A percentile compares a stretch with the other conserved stretches of the same genome.
phyloP scores from a whole-genome alignment of 64 coral and sea anemone genomes.

The Stichodactyla mertensii region DNA sequence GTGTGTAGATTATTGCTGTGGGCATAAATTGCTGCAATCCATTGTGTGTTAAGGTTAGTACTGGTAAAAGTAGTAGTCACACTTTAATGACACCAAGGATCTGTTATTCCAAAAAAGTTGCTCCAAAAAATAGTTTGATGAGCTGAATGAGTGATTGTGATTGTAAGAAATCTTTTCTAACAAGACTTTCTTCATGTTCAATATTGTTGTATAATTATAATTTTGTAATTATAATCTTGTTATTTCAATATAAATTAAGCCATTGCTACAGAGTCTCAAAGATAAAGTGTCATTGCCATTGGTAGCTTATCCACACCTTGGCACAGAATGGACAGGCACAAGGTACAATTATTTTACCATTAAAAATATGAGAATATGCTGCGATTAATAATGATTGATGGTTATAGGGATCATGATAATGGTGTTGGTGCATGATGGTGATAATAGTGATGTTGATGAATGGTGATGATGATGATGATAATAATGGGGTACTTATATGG shows the following conservation, averaged over 20 bases:
- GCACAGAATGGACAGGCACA: conserved; percentile 45
- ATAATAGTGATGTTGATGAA: not conserved
- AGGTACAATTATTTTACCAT: conserved; percentile 6
- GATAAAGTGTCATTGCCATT: conserved; percentile 52
- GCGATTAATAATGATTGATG: not conserved
- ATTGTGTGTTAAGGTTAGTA: conserved; percentile 59
- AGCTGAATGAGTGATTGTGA: not conserved
- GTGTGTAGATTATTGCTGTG: conserved; percentile 66
- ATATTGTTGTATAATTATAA: not conserved
- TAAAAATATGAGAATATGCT: not conserved
- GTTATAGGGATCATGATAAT: no score
- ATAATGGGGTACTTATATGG: no score
- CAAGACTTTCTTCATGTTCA: not conserved
- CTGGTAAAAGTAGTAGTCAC: not conserved
- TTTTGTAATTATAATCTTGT: not conserved
- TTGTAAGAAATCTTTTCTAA: not conserved
- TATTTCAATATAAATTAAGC: conserved; percentile 19
- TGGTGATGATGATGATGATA: no score
- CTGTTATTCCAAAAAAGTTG: not conserved
- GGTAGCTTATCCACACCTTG: conserved; percentile 67
- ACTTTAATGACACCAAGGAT: not conserved
- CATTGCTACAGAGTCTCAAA: conserved; percentile 53
- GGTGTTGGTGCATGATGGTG: not conserved
- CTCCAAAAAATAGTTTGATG: no score
- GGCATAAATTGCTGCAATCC: conserved; percentile 71